Conservation (phyloP, 2,797 vertebrate species). For the Rhabdophis nuchalis region DNA sequence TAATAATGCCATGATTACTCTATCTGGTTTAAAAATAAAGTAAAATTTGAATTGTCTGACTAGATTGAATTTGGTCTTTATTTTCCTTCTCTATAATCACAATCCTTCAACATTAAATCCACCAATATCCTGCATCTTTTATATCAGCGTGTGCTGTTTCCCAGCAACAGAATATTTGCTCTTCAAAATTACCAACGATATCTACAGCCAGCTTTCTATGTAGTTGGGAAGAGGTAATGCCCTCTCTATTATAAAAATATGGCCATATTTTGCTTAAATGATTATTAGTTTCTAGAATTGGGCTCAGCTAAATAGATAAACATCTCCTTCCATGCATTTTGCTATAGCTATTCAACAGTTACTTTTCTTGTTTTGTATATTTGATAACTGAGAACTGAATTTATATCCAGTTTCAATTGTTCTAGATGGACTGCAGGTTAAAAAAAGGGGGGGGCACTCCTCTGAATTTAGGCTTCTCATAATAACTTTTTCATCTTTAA, state of each 20-base stretch:
- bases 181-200: slow-evolving; percentile 68
- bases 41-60: slow-evolving; percentile 35
- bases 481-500: not conserved
- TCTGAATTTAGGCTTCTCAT: not conserved
- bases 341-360: not conserved
- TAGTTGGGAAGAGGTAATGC: slow-evolving; percentile 46
- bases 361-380: not conserved
- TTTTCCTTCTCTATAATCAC: slow-evolving; percentile 47
- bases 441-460: not conserved
- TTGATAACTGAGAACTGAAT: not conserved
- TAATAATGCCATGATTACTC: slow-evolving; percentile 50
- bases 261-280: slow-evolving; percentile 23
- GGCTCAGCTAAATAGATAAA: not conserved
- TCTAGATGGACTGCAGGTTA: not conserved
- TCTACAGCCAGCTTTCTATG: slow-evolving; percentile 64
- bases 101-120: slow-evolving; percentile 67
- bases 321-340: not conserved
- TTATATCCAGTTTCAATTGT: not conserved
- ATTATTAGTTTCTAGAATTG: slow-evolving; percentile 3
- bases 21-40: slow-evolving; percentile 45
- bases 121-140: slow-evolving; percentile 62
- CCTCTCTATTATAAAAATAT: slow-evolving; percentile 53
- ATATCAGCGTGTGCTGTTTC: slow-evolving; percentile 70
- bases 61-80: slow-evolving; percentile 59
- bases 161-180: slow-evolving; percentile 71